Evolutionary conservation across 2,888 invertebrate species (phyloP).

Genomic region (Cybosia mesomella): DNA sequence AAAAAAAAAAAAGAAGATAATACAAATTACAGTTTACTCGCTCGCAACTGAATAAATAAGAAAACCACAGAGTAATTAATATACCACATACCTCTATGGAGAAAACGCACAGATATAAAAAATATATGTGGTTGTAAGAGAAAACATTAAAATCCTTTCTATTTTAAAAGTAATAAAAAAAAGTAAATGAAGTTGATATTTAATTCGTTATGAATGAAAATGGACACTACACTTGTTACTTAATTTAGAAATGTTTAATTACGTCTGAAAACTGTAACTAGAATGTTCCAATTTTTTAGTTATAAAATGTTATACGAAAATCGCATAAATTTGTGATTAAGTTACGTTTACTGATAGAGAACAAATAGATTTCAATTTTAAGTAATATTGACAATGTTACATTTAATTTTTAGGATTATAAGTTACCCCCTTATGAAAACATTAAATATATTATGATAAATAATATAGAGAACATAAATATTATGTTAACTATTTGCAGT

Average conservation of each 20-base stretch:
- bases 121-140: no score
- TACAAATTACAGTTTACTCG: no score
- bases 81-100: no score
- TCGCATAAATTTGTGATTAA: not conserved
- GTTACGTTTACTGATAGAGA: not conserved
- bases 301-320: not conserved
- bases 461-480: no score
- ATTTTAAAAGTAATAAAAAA: not conserved
- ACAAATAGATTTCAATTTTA: not conserved
- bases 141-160: no score
- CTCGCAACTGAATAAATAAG: no score
- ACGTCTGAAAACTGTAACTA: not conserved
- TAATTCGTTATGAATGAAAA: not conserved
- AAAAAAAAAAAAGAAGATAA: no score
- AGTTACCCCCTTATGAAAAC: constrained; percentile 4
- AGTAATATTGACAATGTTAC: not conserved
- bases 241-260: not conserved
- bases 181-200: not conserved
- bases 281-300: not conserved
- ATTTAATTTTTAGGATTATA: not conserved
- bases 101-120: no score
- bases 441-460: not conserved
- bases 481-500: no score
- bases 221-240: not conserved
- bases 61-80: no score